Conservation (phyloP, 2,888 invertebrate genomes). For the Glaucopsyche alexis region DNA sequence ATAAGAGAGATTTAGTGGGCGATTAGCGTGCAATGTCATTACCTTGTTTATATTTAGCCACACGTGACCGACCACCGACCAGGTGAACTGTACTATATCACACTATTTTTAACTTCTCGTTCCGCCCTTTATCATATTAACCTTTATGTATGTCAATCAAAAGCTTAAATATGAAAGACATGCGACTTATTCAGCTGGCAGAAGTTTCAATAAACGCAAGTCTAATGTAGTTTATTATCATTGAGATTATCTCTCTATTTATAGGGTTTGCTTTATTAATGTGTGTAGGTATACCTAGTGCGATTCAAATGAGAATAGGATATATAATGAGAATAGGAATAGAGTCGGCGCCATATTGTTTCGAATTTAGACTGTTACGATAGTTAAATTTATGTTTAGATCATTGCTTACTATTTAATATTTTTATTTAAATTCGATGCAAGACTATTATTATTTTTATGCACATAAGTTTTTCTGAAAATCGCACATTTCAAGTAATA, state of each 20-base stretch:
- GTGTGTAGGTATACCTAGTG: too few species aligned
- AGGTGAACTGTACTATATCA: constrained; percentile 13
- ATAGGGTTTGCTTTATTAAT: background rate
- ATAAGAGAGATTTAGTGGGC: constrained; percentile 15
- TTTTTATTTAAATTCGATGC: too few species aligned
- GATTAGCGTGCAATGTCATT: constrained; percentile 43
- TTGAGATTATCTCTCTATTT: background rate
- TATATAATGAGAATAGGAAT: too few species aligned
- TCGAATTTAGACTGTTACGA: too few species aligned
- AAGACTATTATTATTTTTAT: too few species aligned
- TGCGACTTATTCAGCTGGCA: constrained; percentile 3
- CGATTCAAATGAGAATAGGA: too few species aligned
- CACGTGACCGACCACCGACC: constrained; percentile 6
- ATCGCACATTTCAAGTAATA: too few species aligned
- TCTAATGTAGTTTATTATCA: background rate
- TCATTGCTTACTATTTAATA: too few species aligned
- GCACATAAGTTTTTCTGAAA: too few species aligned
- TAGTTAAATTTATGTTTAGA: too few species aligned
- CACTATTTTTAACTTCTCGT: constrained; percentile 6
- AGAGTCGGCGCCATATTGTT: too few species aligned
- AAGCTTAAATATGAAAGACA: background rate
- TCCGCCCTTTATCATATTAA: background rate
- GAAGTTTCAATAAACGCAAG: background rate
- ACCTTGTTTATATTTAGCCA: constrained; percentile 43
- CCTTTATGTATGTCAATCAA: background rate